Percentiles rank a stretch among this genome's conserved stretches.
Conservation (phyloP, 2,888 invertebrate genomes). For the Netelia inedita region DNA sequence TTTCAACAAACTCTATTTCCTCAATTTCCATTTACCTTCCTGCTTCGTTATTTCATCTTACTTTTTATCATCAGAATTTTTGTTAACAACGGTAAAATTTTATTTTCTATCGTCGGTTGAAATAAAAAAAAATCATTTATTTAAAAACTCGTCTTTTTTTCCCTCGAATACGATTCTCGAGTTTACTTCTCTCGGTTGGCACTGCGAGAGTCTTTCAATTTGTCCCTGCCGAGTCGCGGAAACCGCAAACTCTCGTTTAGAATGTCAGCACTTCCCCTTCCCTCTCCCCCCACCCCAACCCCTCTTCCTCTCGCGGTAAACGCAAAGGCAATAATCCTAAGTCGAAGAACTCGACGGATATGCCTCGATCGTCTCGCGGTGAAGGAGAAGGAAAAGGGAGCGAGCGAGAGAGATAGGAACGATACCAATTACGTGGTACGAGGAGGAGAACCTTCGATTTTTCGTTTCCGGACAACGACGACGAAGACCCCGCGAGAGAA, state of each 20-base stretch:
- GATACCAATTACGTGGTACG: slow-evolving; percentile 55
- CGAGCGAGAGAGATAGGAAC: slow-evolving; percentile 4
- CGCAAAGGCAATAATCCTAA: no score
- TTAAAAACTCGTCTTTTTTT: not conserved
- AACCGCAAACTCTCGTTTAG: slow-evolving; percentile 53
- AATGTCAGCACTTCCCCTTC: slow-evolving; percentile 10
- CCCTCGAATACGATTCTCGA: not conserved
- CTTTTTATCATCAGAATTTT: no score
- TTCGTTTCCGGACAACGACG: slow-evolving; percentile 56
- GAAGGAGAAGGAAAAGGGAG: no score
- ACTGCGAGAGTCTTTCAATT: slow-evolving; percentile 48
- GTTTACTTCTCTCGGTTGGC: slow-evolving; percentile 19
- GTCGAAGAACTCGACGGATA: slow-evolving; percentile 34
- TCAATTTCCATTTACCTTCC: not conserved
- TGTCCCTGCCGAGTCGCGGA: slow-evolving; percentile 39
- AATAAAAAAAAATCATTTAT: no score
- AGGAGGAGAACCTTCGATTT: slow-evolving; percentile 55
- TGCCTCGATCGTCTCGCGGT: slow-evolving; percentile 24
- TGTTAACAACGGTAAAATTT: no score
- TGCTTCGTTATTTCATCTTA: not conserved
- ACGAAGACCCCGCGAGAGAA: not conserved
- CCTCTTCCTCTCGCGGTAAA: no score
- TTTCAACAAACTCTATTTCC: not conserved
- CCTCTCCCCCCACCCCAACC: not conserved
- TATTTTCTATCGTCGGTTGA: no score